These are phyloP conservation scores for Riparia riparia DNA, from an alignment of 2,113 vertebrate species.

Conservation along the genomic window DNA sequence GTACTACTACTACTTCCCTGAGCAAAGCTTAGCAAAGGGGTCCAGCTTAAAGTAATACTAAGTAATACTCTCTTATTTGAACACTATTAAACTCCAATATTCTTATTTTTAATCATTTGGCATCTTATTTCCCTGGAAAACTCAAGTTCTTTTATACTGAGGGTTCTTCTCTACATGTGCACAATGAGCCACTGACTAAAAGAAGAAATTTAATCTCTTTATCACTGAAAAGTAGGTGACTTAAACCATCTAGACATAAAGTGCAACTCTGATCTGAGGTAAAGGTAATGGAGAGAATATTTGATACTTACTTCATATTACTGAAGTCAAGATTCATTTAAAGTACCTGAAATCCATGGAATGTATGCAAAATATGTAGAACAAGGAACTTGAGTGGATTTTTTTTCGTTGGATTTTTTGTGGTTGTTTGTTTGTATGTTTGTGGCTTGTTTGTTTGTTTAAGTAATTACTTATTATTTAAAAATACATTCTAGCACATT, in stretches of 20 bases:
- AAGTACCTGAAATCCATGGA: background rate
- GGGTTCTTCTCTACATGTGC: background rate
- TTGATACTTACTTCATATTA: background rate
- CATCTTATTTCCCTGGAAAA: background rate
- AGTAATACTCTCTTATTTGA: background rate
- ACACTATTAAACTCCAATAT: background rate
- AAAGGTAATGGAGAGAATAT: conserved; percentile 1
- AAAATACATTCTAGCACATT: background rate
- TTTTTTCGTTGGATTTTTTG: background rate
- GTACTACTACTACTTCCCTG: background rate
- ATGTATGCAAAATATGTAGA: background rate
- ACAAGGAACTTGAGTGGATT: background rate
- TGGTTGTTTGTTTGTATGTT: background rate
- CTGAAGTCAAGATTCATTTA: background rate
- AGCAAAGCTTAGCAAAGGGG: background rate
- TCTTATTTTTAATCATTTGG: background rate
- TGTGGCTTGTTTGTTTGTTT: background rate
- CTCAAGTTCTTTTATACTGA: background rate
- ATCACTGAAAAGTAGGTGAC: background rate
- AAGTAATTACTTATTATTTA: background rate
- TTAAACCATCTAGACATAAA: background rate
- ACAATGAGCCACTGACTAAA: background rate
- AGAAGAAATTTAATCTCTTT: background rate
- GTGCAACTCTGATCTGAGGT: background rate
- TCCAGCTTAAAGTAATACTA: background rate